Evolutionary conservation across 2,797 vertebrate genomes (phyloP).

Genomic region (Melanotaenia nigrans): DNA sequence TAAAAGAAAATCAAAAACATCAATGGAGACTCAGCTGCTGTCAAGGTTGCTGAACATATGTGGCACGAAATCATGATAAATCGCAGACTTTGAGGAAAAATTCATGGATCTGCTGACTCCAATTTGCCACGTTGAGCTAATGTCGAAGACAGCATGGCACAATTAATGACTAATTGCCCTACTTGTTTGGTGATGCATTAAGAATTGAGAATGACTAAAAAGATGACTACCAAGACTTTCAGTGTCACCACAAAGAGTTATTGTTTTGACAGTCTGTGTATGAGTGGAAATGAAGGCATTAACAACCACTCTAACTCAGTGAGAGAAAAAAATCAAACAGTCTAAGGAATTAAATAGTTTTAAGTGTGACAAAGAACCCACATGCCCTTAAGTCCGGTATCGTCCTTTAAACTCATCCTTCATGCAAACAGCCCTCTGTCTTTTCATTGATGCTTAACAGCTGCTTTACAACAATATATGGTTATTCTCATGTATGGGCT

Average conservation of each 20-base stretch:
- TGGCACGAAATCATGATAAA: neutral
- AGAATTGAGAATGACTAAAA: neutral
- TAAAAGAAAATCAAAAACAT: neutral
- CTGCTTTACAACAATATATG: conserved; percentile 55
- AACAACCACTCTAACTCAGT: conserved; percentile 39
- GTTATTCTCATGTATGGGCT: conserved; percentile 49
- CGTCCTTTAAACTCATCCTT: conserved; percentile 72
- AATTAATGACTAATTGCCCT: neutral
- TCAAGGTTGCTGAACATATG: neutral
- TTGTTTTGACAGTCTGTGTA: conserved; percentile 1
- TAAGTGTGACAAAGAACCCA: conserved; percentile 62
- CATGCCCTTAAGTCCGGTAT: conserved; percentile 58
- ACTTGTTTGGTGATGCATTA: neutral
- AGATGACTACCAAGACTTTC: neutral
- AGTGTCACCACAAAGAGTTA: neutral
- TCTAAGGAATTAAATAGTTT: conserved; percentile 18
- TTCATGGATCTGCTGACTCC: neutral
- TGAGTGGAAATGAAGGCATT: conserved; percentile 7
- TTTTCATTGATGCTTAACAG: conserved; percentile 86
- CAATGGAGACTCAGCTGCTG: neutral
- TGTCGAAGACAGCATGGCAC: neutral
- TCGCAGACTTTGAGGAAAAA: neutral
- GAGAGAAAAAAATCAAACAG: conserved; percentile 50
- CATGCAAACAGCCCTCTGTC: conserved; percentile 83
- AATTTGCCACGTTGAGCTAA: neutral